Base-by-base conservation (phyloP, 1,140 invertebrate genomes). In the Drosophila novamexicana region DNA sequence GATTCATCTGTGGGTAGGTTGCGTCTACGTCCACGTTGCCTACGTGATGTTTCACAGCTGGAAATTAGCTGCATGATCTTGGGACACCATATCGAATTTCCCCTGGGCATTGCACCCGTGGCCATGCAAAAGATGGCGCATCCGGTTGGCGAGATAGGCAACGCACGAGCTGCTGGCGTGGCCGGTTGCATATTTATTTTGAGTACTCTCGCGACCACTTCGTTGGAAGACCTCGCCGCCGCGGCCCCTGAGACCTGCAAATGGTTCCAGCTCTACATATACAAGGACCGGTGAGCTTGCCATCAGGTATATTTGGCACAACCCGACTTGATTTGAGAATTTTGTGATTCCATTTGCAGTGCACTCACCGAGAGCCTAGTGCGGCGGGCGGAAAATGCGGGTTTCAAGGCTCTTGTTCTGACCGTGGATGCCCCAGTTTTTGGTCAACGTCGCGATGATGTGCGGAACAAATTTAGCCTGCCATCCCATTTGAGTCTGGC, bases 71-170 rank as follows among this genome's bases (percentile, higher is more conserved):
- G 95, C 6, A 95, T 93, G 0, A 93, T 96, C 34, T 92, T 98
- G 10, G 96, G 96, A 0, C 77, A 95, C 47, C 94, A 92, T 54
- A 93, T 98, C 16, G 93, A 94, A 1, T 95, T 97, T 93, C 98
- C 98, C 0, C 92, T 99, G 22, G 97, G 97, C 4, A 95, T 99
- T 57, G 95, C 98, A 1, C 97, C 98, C 1, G 97, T 97, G 7
- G 98, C 98, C 0, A 98, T 98, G 97, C 98, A 99, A 89, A 95
- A 94, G 81, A 96, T 99, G 97, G 97, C 98, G 0, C 96, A 98
- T 93, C 95, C 96, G 1, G 96, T 98, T 50, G 98, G 98, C 10
- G 98, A 99, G 94, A 93, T 95, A 66, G 98, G 96, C 53, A 97
- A 95, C 91, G 97, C 95, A 1, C 53, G 77, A 97, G 98, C 97